Conservation (phyloP, 2,888 invertebrate species). For the Drosophila recens region DNA sequence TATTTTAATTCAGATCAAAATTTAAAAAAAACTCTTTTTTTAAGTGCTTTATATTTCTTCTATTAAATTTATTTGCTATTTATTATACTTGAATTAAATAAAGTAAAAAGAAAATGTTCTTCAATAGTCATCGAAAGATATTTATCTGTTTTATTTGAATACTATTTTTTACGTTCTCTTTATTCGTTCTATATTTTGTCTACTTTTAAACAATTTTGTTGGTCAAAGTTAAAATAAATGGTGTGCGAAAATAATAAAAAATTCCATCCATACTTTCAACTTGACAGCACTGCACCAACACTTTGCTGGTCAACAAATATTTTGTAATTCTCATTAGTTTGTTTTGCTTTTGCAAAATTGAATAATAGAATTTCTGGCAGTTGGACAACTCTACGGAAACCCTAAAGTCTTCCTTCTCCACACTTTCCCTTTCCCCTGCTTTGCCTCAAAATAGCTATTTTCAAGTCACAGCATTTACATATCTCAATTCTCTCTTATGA, state of each 20-base stretch:
- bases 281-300: background rate
- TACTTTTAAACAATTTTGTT: too few relatives aligned
- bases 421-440: background rate
- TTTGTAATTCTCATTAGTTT: constrained; percentile 54
- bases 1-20: background rate
- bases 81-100: too few relatives aligned
- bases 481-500: constrained; percentile 39
- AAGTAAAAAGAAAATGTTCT: too few relatives aligned
- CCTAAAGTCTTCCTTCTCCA: too few relatives aligned
- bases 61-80: too few relatives aligned
- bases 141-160: background rate
- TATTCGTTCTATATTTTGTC: too few relatives aligned
- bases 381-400: background rate
- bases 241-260: too few relatives aligned
- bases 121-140: too few relatives aligned
- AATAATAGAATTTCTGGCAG: constrained; percentile 44
- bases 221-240: background rate
- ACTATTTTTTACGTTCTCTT: too few relatives aligned
- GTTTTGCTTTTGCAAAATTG: constrained; percentile 47
- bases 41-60: too few relatives aligned
- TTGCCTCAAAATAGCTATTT: constrained; percentile 5
- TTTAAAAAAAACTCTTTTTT: background rate
- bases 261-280: background rate
- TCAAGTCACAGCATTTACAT: constrained; percentile 59
- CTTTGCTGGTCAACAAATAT: constrained; percentile 45